Percentiles rank a stretch among this genome's conserved stretches.
Evolutionary conservation across 2,113 vertebrate genomes (phyloP).

Genomic region (Physeter macrocephalus): DNA sequence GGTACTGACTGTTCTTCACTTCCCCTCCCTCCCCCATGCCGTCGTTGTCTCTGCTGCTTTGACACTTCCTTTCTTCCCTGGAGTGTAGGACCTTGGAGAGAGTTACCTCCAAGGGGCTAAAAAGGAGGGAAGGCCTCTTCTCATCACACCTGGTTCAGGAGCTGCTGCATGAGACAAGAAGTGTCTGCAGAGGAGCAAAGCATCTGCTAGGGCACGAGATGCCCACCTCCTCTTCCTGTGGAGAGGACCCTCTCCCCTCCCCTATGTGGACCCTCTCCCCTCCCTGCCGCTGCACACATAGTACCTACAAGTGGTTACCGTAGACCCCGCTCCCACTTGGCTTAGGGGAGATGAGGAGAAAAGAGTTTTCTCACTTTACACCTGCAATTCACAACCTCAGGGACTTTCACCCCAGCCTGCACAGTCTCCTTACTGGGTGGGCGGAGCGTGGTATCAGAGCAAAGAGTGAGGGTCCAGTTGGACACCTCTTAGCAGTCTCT

Average conservation of each 20-base stretch:
- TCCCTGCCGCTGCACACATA: no score
- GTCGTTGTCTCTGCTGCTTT: neutral
- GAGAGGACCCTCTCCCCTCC: neutral
- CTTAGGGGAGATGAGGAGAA: neutral
- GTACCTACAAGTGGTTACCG: neutral
- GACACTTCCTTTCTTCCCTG: neutral
- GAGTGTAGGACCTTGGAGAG: neutral
- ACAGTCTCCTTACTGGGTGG: neutral
- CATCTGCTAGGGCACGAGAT: neutral
- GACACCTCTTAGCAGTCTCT: neutral
- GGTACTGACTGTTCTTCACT: fast-evolving
- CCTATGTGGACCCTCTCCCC: neutral
- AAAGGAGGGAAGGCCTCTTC: neutral
- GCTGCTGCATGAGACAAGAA: neutral
- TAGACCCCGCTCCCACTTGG: neutral
- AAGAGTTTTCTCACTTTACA: neutral
- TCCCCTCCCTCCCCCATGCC: fast-evolving
- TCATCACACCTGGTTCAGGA: neutral
- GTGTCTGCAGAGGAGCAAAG: neutral
- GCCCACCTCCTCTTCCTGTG: neutral
- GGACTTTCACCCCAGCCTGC: neutral
- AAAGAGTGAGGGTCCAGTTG: neutral
- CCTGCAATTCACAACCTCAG: neutral
- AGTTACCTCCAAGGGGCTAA: neutral
- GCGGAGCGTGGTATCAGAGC: neutral